A percentile compares a stretch with the other conserved stretches of the same genome.
These are phyloP conservation scores for Megaceryle maxima DNA, from an alignment of 2,113 vertebrate species.

Conservation along the genomic window DNA sequence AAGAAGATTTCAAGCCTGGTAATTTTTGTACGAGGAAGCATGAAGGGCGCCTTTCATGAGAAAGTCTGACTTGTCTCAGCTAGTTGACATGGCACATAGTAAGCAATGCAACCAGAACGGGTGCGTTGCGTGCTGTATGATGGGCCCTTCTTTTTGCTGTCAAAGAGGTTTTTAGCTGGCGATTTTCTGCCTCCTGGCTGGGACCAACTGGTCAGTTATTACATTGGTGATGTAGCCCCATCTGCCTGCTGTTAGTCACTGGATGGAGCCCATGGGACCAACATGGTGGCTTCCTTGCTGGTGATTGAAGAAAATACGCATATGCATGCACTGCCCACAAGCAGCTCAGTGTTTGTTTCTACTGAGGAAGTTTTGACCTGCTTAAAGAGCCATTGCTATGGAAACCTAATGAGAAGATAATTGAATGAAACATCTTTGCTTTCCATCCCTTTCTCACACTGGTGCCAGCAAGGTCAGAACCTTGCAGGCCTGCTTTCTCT, in stretches of 20 bases:
- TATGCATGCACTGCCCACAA: accelerated
- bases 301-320: neutral
- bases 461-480: slow-evolving; percentile 63
- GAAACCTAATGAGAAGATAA: slow-evolving; percentile 87
- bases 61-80: neutral
- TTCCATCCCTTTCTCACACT: slow-evolving; percentile 66
- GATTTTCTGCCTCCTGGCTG: neutral
- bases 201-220: neutral
- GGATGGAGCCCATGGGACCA: neutral
- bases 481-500: slow-evolving; percentile 48
- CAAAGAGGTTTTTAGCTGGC: neutral
- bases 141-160: neutral
- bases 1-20: slow-evolving; percentile 31
- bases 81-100: neutral
- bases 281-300: neutral
- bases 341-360: slow-evolving; percentile 66
- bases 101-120: neutral
- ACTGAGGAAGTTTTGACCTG: slow-evolving; percentile 82
- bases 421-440: slow-evolving; percentile 81
- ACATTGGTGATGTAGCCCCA: neutral
- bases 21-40: slow-evolving; percentile 13
- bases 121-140: accelerated
- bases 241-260: neutral
- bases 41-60: slow-evolving; percentile 24
- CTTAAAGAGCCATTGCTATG: slow-evolving; percentile 82